A percentile compares a stretch with the other conserved stretches of the same genome.
Evolutionary conservation across 1,140 invertebrate genomes (phyloP).

Genomic region (Atta cephalotes): DNA sequence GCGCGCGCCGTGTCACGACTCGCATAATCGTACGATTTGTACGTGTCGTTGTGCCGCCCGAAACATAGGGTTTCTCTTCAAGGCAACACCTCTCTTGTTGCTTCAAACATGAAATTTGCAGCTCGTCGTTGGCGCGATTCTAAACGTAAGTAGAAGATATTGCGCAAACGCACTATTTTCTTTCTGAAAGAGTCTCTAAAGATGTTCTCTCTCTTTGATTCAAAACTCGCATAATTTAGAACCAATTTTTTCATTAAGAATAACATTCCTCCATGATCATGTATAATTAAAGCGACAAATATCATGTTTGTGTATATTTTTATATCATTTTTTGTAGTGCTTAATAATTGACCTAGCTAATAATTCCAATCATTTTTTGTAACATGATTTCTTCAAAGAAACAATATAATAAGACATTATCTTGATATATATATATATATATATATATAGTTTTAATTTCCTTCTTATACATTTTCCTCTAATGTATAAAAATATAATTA

Average conservation of each 20-base stretch:
- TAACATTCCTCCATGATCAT: background rate
- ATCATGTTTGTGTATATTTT: background rate
- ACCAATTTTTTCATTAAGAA: background rate
- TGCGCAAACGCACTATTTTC: background rate
- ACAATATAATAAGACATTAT: no score
- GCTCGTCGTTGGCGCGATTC: background rate
- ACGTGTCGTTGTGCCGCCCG: constrained; percentile 67
- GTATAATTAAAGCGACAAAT: background rate
- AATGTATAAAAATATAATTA: no score
- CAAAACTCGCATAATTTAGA: background rate
- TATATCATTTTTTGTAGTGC: background rate
- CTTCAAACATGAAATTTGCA: constrained; percentile 1
- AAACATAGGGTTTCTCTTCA: constrained; percentile 52
- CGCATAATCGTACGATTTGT: constrained; percentile 81
- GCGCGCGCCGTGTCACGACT: constrained; percentile 69
- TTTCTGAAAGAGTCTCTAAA: background rate
- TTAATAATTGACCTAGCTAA: no score
- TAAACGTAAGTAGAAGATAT: background rate
- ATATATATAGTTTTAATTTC: no score
- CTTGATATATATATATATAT: no score
- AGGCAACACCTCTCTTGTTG: background rate
- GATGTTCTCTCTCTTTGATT: background rate
- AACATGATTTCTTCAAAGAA: no score
- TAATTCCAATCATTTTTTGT: no score
- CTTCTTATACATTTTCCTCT: no score